Conservation (phyloP, 2,797 vertebrate species). For the Poecilia wingei region DNA sequence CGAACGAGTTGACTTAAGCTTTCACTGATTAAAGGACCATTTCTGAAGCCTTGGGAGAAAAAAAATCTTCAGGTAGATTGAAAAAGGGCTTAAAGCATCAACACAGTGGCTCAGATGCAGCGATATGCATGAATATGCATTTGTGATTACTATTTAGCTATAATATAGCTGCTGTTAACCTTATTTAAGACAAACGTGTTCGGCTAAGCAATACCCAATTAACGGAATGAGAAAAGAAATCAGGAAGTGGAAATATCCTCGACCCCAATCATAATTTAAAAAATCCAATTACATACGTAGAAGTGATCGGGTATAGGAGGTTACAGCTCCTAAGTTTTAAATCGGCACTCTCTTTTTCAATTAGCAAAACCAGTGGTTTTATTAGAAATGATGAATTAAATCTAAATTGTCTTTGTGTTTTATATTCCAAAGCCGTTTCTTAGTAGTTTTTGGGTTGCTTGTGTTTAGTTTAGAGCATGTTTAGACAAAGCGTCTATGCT, state of each 20-base stretch:
- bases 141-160: background rate
- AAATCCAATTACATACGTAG: background rate
- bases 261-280: background rate
- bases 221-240: background rate
- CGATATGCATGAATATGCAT: background rate
- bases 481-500: background rate
- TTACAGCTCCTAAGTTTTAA: background rate
- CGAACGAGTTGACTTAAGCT: conserved; percentile 33
- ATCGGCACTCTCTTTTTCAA: background rate
- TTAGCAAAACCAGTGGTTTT: background rate
- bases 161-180: background rate
- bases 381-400: background rate
- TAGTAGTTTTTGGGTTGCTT: background rate
- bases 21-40: conserved; percentile 23
- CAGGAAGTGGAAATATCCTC: background rate
- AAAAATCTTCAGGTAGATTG: conserved; percentile 10
- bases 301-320: background rate
- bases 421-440: background rate
- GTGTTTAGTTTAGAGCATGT: background rate
- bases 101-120: conserved; percentile 1
- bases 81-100: conserved; percentile 4
- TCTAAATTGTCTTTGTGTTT: background rate
- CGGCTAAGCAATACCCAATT: background rate
- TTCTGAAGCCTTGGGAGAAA: background rate
- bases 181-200: background rate